A percentile compares a stretch with the other conserved stretches of the same genome.
Conservation (phyloP, 1,140 invertebrate genomes). For the Mercenaria mercenaria region DNA sequence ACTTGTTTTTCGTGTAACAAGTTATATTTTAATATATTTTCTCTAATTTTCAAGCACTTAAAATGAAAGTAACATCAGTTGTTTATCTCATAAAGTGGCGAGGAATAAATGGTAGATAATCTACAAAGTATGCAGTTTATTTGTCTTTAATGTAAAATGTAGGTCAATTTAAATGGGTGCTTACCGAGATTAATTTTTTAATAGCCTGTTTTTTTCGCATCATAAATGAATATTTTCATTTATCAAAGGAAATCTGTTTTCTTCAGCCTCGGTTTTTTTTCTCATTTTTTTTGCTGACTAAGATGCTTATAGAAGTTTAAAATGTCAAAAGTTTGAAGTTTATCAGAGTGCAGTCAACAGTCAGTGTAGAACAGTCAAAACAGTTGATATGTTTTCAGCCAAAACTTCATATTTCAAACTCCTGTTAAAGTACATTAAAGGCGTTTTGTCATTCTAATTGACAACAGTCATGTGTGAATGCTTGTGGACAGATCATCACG, state of each 20-base stretch:
- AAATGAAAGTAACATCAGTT: conserved; percentile 32
- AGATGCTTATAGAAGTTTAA: neutral
- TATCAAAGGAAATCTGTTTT: conserved; percentile 25
- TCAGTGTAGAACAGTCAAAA: too few species aligned
- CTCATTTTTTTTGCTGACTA: neutral
- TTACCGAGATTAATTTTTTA: conserved; percentile 14
- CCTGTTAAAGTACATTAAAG: too few species aligned
- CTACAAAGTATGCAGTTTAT: neutral
- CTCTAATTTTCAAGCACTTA: conserved; percentile 20
- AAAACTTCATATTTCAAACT: too few species aligned
- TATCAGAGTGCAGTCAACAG: neutral
- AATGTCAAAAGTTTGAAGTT: conserved; percentile 22
- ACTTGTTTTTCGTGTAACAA: neutral
- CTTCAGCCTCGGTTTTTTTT: neutral
- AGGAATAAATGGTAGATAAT: conserved; percentile 11
- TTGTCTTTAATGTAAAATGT: neutral
- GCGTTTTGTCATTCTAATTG: too few species aligned
- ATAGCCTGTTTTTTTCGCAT: conserved; percentile 12
- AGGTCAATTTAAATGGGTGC: neutral
- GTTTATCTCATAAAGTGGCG: conserved; percentile 8
- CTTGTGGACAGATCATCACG: too few species aligned
- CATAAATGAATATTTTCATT: conserved; percentile 21
- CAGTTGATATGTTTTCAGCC: too few species aligned
- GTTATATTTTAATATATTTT: conserved; percentile 13
- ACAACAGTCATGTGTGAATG: too few species aligned